These are phyloP conservation scores for Geophilus truncorum DNA, from an alignment of 2,888 invertebrate species.

Conservation along the genomic window DNA sequence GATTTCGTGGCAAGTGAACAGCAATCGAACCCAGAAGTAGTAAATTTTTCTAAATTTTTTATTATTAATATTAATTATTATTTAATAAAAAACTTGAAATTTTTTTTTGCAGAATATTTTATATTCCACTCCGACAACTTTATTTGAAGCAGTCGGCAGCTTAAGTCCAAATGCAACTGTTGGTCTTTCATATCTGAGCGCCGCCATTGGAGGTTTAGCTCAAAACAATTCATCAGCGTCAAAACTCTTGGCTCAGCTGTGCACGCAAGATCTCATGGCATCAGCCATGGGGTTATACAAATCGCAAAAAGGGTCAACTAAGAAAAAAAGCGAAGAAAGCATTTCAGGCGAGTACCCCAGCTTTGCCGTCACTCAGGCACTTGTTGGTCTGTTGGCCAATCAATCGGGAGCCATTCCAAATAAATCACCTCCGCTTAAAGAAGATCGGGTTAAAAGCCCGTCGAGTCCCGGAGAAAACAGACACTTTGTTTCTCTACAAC, in stretches of 20 bases:
- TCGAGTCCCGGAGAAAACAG: conserved; percentile 33
- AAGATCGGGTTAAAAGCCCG: conserved; percentile 37
- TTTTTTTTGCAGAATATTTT: neutral
- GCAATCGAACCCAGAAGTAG: neutral
- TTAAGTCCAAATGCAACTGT: conserved; percentile 35
- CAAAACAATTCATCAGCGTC: conserved; percentile 56
- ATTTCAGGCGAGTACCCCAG: conserved; percentile 42
- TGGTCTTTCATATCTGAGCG: conserved; percentile 44
- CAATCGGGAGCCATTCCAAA: neutral
- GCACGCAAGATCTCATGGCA: conserved; percentile 54
- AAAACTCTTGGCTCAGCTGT: conserved; percentile 56
- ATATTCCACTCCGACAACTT: neutral
- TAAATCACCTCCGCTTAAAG: neutral
- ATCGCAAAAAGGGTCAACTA: conserved; percentile 38
- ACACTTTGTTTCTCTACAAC: conserved; percentile 49
- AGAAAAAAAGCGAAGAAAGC: conserved; percentile 33
- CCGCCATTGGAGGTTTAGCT: conserved; percentile 55
- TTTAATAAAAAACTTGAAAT: neutral
- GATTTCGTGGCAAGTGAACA: conserved; percentile 44
- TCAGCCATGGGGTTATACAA: conserved; percentile 49
- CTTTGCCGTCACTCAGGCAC: conserved; percentile 58
- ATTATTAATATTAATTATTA: no score
- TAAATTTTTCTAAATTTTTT: neutral
- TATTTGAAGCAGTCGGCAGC: neutral
- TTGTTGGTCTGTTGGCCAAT: conserved; percentile 55